Conservation (phyloP, 2,113 vertebrate species). For the Alligator mississippiensis region DNA sequence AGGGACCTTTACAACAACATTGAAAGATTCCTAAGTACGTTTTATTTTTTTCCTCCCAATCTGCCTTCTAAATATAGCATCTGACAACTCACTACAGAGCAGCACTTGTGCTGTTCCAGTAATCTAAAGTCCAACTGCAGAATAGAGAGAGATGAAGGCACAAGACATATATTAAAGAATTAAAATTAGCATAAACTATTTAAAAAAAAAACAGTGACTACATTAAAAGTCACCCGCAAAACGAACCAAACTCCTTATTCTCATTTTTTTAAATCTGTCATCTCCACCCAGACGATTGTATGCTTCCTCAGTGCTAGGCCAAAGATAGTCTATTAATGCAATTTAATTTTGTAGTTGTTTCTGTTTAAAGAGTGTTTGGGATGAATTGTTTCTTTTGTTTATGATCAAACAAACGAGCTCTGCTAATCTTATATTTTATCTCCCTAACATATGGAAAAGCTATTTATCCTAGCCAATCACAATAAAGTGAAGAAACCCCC, state of each 20-base stretch:
- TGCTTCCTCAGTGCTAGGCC: slow-evolving; percentile 61
- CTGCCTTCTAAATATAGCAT: slow-evolving; percentile 32
- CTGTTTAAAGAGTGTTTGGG: slow-evolving; percentile 82
- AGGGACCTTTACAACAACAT: slow-evolving; percentile 21
- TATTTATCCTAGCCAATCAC: slow-evolving; percentile 89
- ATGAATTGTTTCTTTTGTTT: slow-evolving; percentile 86
- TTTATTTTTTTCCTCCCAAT: slow-evolving; percentile 12
- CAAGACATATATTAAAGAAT: neutral
- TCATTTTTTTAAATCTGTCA: slow-evolving; percentile 52
- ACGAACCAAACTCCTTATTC: neutral
- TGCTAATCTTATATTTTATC: slow-evolving; percentile 90
- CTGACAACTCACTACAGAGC: neutral
- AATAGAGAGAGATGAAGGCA: neutral
- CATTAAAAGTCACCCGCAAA: slow-evolving; percentile 47
- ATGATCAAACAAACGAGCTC: slow-evolving; percentile 82
- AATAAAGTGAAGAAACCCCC: slow-evolving; percentile 87
- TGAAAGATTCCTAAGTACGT: slow-evolving; percentile 5
- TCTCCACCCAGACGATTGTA: slow-evolving; percentile 71
- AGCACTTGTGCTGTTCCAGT: neutral
- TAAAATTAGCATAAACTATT: slow-evolving; percentile 10
- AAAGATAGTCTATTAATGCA: slow-evolving; percentile 76
- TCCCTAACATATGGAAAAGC: slow-evolving; percentile 91
- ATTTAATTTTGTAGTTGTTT: slow-evolving; percentile 81
- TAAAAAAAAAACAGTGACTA: neutral
- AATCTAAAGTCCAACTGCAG: slow-evolving; percentile 17